Base-by-base conservation (phyloP, 2,797 vertebrate genomes). In the Cynodonichthys magdalenae region DNA sequence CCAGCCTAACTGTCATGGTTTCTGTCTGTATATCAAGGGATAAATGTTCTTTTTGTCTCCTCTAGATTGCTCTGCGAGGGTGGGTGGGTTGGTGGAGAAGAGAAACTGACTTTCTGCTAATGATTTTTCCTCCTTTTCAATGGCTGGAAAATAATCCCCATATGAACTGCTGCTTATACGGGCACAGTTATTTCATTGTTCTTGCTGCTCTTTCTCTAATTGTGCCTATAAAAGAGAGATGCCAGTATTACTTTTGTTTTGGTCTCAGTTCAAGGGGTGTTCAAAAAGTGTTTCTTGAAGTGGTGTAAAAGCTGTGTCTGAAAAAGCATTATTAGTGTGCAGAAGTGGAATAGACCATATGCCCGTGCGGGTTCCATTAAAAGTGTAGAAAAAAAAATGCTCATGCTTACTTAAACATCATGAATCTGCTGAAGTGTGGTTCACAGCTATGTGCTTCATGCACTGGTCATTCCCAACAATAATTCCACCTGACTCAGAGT, bases 101-200 rank as follows among this genome's bases (percentile, higher is more conserved):
- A 64, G 64, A 61, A 71, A 70, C 59, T 74, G 63, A 67, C 74
- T 75, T 80, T 79, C 65, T 56, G 71, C 65, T 89, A 90, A 90
- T 89, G 80, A 90, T 90, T 92, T 91, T 92, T 89, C 81, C 87
- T 90, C 72, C 74, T 88, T 85, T 87, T 88, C 68, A 92, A 90
- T 64, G 76, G 84, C 71, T 87, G 90, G 87, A 90, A 90, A 90
- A 74, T 85, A 87, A 89, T 90, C 90, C 81, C 12, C 75, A 71
- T 83, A 71, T 81, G 79, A 90, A 86, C 71, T 80, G 81, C 77
- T 82, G 74, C 69, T 69, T 12, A 81, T 81, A 85, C 75, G 74
- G 74, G 71, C 80, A 86, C 89, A 92, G 84, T 87, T 88, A 87
- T 90, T 89, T 89, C 82, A 92, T 91, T 92, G 89, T 91, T 90